Percentiles rank a stretch among this genome's conserved stretches.
phyloP scores from a whole-genome alignment of 2,797 vertebrate species.

The Phrynocephalus vlangalii region DNA sequence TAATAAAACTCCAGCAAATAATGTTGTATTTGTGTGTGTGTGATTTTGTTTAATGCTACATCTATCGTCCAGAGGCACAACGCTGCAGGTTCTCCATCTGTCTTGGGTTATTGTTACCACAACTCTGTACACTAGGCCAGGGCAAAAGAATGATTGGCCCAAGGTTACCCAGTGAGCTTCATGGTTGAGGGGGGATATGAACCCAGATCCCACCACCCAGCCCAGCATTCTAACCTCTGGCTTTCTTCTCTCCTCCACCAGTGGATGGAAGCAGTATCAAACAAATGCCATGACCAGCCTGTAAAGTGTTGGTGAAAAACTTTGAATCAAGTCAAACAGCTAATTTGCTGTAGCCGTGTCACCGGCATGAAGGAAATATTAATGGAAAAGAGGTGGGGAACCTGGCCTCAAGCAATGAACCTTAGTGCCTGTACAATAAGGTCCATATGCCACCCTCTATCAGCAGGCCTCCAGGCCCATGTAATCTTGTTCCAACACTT shows the following conservation, averaged over 20 bases:
- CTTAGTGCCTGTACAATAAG: background rate
- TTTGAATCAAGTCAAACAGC: background rate
- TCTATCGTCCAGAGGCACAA: background rate
- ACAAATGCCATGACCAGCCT: no score
- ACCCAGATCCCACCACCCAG: background rate
- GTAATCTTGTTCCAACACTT: background rate
- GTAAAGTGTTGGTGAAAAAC: background rate
- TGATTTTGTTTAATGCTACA: no score
- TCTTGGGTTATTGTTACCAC: background rate
- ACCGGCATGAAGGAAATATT: background rate
- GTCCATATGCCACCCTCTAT: background rate
- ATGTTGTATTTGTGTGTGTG: no score
- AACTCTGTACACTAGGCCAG: background rate
- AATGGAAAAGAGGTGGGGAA: background rate
- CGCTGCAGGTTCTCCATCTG: background rate
- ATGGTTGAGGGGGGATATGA: background rate
- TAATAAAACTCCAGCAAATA: background rate
- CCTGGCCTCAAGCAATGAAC: background rate
- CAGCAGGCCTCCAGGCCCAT: background rate
- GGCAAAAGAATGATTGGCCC: background rate
- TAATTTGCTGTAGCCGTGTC: background rate
- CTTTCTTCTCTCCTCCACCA: background rate
- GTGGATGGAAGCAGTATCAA: no score
- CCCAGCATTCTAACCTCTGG: background rate
- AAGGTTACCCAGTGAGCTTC: background rate